These are phyloP conservation scores for Villa cingulata DNA, from an alignment of 2,888 invertebrate genomes.

Conservation along the genomic window DNA sequence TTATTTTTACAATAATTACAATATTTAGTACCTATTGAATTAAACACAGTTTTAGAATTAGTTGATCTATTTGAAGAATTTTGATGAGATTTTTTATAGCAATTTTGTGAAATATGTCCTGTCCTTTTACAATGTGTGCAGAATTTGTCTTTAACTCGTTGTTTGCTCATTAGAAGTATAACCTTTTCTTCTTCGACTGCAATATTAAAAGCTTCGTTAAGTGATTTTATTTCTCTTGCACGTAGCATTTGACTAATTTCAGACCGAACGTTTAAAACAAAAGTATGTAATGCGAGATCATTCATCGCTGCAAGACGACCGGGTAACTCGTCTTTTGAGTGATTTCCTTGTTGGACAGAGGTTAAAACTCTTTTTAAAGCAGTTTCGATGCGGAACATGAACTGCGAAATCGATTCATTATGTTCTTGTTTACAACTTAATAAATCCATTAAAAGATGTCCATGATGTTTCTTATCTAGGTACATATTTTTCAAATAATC, in stretches of 20 bases:
- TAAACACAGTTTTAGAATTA: neutral
- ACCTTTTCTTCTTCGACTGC: neutral
- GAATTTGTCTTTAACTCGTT: neutral
- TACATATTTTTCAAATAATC: constrained; percentile 7
- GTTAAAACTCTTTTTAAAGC: constrained; percentile 1
- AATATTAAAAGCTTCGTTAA: neutral
- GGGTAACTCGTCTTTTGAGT: neutral
- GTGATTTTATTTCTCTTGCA: neutral
- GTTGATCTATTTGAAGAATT: neutral
- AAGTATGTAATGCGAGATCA: neutral
- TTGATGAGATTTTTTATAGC: too few relatives aligned
- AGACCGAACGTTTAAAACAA: neutral
- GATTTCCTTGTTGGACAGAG: neutral
- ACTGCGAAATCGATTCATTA: constrained; percentile 5
- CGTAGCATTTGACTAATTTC: neutral
- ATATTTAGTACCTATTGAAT: neutral
- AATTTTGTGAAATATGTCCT: neutral
- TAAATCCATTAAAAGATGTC: constrained; percentile 4
- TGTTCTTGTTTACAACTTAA: constrained; percentile 2
- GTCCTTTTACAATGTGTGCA: neutral
- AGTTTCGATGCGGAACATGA: constrained; percentile 2
- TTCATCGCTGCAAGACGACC: neutral
- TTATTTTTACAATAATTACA: neutral
- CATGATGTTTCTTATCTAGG: constrained; percentile 4
- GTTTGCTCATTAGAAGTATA: too few relatives aligned